phyloP scores from a whole-genome alignment of 2,113 vertebrate species.

The Gymnogyps californianus region DNA sequence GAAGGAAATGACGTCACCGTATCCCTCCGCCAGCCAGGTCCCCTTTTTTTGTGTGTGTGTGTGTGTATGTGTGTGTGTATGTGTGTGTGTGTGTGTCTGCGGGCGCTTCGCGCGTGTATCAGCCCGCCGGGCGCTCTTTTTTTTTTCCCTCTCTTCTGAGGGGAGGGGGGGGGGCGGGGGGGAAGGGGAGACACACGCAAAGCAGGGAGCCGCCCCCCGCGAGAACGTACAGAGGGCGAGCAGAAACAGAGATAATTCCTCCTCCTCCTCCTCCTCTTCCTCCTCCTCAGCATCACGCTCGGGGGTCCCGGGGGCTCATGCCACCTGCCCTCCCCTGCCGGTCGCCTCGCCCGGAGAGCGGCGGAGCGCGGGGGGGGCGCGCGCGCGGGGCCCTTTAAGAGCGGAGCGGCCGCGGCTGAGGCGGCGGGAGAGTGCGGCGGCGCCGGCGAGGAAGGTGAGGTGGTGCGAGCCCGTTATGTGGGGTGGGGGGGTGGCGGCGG shows the following conservation, averaged over 20 bases:
- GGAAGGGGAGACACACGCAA: not conserved
- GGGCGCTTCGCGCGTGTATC: conserved; percentile 62
- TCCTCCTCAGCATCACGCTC: not conserved
- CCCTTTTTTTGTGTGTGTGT: conserved; percentile 55
- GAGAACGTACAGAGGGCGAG: not conserved
- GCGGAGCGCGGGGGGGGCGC: not conserved
- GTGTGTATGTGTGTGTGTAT: conserved; percentile 58
- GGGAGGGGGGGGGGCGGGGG: not conserved
- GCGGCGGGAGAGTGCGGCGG: conserved; percentile 49
- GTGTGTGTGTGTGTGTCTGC: conserved; percentile 42
- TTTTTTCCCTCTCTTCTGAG: too few species aligned
- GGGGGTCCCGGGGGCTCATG: not conserved
- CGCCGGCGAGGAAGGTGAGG: conserved; percentile 69
- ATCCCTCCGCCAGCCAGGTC: conserved; percentile 71
- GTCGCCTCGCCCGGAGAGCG: not conserved
- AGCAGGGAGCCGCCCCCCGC: not conserved
- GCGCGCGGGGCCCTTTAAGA: conserved; percentile 27
- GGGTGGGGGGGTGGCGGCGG: not conserved
- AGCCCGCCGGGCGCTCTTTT: conserved; percentile 59
- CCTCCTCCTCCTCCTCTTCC: not conserved
- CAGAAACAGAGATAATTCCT: not conserved
- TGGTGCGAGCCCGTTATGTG: conserved; percentile 11
- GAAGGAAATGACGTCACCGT: conserved; percentile 66
- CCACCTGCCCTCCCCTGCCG: not conserved
- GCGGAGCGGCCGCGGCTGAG: conserved; percentile 36